Evolutionary conservation across 2,113 vertebrate species (phyloP), one percentile per base, ranked within the genome.

Genomic region (Meriones unguiculatus): DNA sequence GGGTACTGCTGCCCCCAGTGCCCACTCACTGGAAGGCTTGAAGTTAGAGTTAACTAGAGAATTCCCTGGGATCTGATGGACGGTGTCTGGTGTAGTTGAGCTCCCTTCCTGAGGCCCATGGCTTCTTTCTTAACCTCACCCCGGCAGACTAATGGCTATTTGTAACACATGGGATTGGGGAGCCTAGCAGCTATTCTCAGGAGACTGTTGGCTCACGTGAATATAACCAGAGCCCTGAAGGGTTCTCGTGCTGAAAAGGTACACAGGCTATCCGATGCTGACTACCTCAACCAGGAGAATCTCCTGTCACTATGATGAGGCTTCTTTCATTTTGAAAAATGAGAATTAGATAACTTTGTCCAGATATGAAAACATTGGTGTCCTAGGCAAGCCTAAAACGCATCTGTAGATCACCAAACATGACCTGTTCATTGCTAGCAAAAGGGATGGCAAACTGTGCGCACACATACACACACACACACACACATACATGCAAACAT

Each of bases 1-100:
- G 0, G 32, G 30, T 38, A 46, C 25, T 17, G 57, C 38, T 2
- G 0, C 7, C 17, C 38, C 22, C 38, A 9, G 0, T 41, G 46
- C 38, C n/a, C 2, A 54, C 35, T 89, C 38, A 13, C 41, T 20
- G 11, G 2, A 87, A 32, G 41, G 28, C 5, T 73, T 64, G 12
- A 78, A 54, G 78, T 77, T 67, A 62, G 87, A 25, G 20, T 1
- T 32, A 25, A n/a, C 28, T 84, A n/a, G 18, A 86, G 65, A 77
- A 22, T 88, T 80, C 73, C 69, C 46, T 14, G 17, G n/a, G 32
- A 17, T 8, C 52, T 7, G 75, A 72, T 35, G 57, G 30, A 18
- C 4, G 5, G 64, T 24, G 20, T 46, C 5, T 12, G 30, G 18
- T 54, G 7, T 30, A 78, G 52, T 25, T 5, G 22, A 30, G 15